phyloP scores from a whole-genome alignment of 2,888 invertebrate species.

The Norana najaformis region DNA sequence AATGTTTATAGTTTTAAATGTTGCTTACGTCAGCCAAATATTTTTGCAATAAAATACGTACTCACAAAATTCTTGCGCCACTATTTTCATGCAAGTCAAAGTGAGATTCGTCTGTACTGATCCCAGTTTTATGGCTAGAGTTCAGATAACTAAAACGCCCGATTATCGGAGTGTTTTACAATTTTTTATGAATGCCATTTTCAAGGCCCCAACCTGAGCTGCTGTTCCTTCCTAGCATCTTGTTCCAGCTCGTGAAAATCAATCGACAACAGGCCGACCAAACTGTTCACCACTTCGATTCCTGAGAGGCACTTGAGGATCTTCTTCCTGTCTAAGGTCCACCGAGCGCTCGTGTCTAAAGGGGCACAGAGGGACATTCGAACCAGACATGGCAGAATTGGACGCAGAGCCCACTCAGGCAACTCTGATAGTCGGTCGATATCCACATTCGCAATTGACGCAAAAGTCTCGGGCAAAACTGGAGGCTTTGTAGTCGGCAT shows the following conservation, averaged over 20 bases:
- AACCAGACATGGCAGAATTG: conserved; percentile 85
- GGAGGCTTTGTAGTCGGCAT: conserved; percentile 14
- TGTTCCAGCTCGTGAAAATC: conserved; percentile 90
- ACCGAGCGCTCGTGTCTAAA: conserved; percentile 80
- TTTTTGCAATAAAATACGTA: no score
- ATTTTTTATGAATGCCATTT: not conserved
- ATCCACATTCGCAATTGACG: conserved; percentile 55
- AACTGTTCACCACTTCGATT: conserved; percentile 89
- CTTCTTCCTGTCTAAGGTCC: conserved; percentile 81
- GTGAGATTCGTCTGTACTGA: no score
- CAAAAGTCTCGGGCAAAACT: conserved; percentile 44
- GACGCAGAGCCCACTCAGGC: conserved; percentile 78
- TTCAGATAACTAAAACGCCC: no score
- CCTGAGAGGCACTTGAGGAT: conserved; percentile 86
- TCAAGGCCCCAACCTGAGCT: conserved; percentile 71
- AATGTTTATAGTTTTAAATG: no score
- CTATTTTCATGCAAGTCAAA: no score
- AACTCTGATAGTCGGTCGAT: conserved; percentile 76
- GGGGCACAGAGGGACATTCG: conserved; percentile 89
- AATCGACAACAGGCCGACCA: conserved; percentile 87
- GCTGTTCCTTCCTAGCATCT: conserved; percentile 89
- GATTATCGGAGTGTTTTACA: not conserved
- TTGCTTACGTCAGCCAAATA: no score
- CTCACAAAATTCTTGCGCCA: no score
- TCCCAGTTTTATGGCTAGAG: no score